Percentiles rank a stretch among this genome's conserved stretches.
Conservation (phyloP, 2,113 vertebrate genomes). For the Lynx canadensis region DNA sequence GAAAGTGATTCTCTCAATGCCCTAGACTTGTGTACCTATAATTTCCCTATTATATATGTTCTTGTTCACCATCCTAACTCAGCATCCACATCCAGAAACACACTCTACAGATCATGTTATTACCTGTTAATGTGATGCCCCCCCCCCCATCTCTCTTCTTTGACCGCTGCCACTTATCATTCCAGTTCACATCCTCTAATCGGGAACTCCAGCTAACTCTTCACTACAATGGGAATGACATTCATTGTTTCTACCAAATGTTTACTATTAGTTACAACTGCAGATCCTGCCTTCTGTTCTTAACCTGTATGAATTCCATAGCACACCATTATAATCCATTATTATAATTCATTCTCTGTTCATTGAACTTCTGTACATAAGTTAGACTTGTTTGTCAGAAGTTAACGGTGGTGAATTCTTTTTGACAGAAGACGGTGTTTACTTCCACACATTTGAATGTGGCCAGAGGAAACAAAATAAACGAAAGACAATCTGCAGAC, state of each 20-base stretch:
- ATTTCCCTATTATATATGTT: background rate
- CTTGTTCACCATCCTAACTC: background rate
- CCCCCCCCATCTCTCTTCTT: background rate
- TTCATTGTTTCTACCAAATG: background rate
- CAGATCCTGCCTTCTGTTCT: background rate
- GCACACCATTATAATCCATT: background rate
- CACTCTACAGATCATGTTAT: background rate
- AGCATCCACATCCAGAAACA: background rate
- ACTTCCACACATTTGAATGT: background rate
- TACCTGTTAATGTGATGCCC: background rate
- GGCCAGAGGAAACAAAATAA: background rate
- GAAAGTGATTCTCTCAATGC: background rate
- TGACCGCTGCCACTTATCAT: background rate
- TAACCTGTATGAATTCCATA: background rate
- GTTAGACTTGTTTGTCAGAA: background rate
- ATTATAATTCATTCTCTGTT: background rate
- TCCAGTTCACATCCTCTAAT: background rate
- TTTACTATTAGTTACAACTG: background rate
- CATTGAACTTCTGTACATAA: background rate
- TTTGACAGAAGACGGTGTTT: background rate
- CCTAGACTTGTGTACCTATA: background rate
- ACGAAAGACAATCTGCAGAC: background rate
- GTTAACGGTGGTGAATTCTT: background rate
- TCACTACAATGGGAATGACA: no score
- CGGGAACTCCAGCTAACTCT: background rate